A percentile compares a stretch with the other conserved stretches of the same genome.
phyloP scores from a whole-genome alignment of 2,888 invertebrate species.

The Chromoteleia sp. region DNA sequence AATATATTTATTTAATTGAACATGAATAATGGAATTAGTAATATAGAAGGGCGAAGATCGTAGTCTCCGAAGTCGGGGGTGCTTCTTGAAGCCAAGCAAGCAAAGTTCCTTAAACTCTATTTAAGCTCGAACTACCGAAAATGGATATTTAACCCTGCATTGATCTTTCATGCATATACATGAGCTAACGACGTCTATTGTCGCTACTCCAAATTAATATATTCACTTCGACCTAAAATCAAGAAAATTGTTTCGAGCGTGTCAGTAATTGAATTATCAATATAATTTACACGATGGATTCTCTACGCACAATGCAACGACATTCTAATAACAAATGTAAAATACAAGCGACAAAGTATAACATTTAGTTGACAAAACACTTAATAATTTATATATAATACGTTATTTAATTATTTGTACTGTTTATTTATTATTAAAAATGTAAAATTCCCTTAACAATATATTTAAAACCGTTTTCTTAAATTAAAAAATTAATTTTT shows the following conservation, averaged over 20 bases:
- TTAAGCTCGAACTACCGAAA: slow-evolving; percentile 52
- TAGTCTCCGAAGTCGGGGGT: slow-evolving; percentile 9
- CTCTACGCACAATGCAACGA: slow-evolving; percentile 28
- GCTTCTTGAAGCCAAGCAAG: slow-evolving; percentile 26
- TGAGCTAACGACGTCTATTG: slow-evolving; percentile 60
- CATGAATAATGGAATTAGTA: slow-evolving; percentile 13
- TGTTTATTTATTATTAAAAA: background rate
- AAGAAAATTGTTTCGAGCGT: slow-evolving; percentile 53
- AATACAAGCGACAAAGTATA: background rate
- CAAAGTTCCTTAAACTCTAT: slow-evolving; percentile 65
- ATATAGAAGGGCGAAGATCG: slow-evolving; percentile 17
- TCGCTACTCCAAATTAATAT: slow-evolving; percentile 46
- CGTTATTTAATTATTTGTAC: background rate
- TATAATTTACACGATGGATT: slow-evolving; percentile 44
- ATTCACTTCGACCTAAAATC: slow-evolving; percentile 43
- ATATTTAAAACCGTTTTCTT: too few relatives aligned
- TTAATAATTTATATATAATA: background rate
- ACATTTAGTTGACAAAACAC: background rate
- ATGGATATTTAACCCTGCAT: slow-evolving; percentile 61
- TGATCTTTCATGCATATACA: slow-evolving; percentile 61
- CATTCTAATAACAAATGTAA: slow-evolving; percentile 31
- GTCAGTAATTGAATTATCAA: slow-evolving; percentile 46
- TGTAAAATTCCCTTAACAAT: too few relatives aligned
- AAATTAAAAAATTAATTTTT: too few relatives aligned
- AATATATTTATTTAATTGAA: slow-evolving; percentile 7